Base-by-base conservation (phyloP, 1,140 invertebrate species). In the Caerostris darwini region DNA sequence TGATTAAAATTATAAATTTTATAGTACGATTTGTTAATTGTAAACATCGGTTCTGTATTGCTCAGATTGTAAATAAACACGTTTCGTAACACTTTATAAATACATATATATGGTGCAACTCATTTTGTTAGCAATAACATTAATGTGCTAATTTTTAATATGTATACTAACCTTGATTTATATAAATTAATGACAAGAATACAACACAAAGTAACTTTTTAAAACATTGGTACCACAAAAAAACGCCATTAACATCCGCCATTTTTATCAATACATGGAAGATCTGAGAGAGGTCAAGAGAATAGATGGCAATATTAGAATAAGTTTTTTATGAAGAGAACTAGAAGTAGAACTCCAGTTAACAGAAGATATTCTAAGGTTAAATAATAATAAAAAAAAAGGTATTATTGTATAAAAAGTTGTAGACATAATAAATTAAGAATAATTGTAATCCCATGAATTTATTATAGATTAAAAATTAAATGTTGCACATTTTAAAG, bases 201-300 rank as follows among this genome's bases (percentile, higher is more conserved):
- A 71, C 19, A 34, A 93, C 7, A 69, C 69, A 93, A 7, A 93
- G 71, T 19, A 10, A 71, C 83, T 87, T 93, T 87, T 71, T 93
- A 82, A 93, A 87, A 61, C 83, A 93, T 71, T 93, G 59, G 56
- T 93, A 87, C 59, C 92, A 93, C 56, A 93, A 87, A 53, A n/a
- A 87, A 93, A 87, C 92, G 92, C 82, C 92, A 91, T 91, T 91
- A 71, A 71, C 77, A 59, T 81, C 90, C 90, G 90, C 90, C 90
- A 91, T 91, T 82, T 91, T 91, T 59, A 56, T 58, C n/a, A 58
- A 58, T 85, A 85, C 56, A 59, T 34, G 34, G 71, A 77, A 77
- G 71, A 77, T 77, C 50, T 77, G 19, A 50, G 57, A n/a, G n/a
- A 87, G 85, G 85, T 87, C 85, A 87, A 61, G 85, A 64, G 34